These are phyloP conservation scores for Pseudopleuronectes americanus DNA, from an alignment of 2,797 vertebrate genomes.

Conservation along the genomic window DNA sequence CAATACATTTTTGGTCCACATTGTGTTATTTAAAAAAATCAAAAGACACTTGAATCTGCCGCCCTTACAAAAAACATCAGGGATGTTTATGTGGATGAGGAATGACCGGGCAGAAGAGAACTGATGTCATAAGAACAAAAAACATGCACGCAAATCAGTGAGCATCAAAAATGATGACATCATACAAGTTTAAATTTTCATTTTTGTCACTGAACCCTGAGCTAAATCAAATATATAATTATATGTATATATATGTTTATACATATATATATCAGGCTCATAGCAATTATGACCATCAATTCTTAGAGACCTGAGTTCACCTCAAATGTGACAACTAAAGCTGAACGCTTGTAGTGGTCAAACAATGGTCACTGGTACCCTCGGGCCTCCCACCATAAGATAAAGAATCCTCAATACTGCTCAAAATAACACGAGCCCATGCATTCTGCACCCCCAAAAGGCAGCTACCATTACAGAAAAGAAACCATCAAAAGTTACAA, in stretches of 20 bases:
- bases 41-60: slow-evolving; percentile 51
- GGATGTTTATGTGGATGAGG: slow-evolving; percentile 20
- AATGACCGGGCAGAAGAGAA: slow-evolving; percentile 44
- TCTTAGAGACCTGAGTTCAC: slow-evolving; percentile 59
- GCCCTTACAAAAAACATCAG: slow-evolving; percentile 20
- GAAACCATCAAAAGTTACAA: slow-evolving; percentile 58
- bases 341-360: slow-evolving; percentile 29
- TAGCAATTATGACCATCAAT: slow-evolving; percentile 55
- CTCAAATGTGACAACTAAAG: slow-evolving; percentile 71
- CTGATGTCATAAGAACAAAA: slow-evolving; percentile 32
- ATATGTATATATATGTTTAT: slow-evolving; percentile 28
- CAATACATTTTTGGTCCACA: slow-evolving; percentile 78
- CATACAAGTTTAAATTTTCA: slow-evolving; percentile 69
- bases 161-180: slow-evolving; percentile 77
- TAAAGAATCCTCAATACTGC: slow-evolving; percentile 57
- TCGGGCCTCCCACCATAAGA: slow-evolving; percentile 49
- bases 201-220: slow-evolving; percentile 84
- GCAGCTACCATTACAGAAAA: slow-evolving; percentile 76
- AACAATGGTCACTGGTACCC: slow-evolving; percentile 72
- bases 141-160: slow-evolving; percentile 62
- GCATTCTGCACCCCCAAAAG: slow-evolving; percentile 76
- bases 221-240: slow-evolving; percentile 67
- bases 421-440: slow-evolving; percentile 68
- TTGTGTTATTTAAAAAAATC: slow-evolving; percentile 43
- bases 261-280: slow-evolving; percentile 56